Percentiles rank a stretch among this genome's conserved stretches.
phyloP scores from a whole-genome alignment of 1,140 invertebrate genomes.

The Meloidogyne exigua region DNA sequence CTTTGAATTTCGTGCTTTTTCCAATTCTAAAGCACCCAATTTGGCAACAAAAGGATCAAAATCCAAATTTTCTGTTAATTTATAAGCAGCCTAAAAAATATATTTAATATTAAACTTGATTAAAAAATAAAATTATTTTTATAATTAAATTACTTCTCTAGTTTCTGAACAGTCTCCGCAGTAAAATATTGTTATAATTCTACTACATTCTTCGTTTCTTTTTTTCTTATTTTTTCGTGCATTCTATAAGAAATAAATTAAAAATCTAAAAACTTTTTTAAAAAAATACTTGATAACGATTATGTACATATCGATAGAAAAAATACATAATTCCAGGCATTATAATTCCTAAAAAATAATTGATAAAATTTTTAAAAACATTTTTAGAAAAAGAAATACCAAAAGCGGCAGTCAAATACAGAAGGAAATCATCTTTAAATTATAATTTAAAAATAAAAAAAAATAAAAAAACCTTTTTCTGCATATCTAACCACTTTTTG shows the following conservation, averaged over 20 bases:
- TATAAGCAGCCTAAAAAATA: constrained; percentile 25
- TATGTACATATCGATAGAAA: constrained; percentile 34
- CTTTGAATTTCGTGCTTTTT: constrained; percentile 28
- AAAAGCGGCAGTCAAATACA: constrained; percentile 35
- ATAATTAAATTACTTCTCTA: constrained; percentile 10
- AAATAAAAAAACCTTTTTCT: constrained; percentile 21
- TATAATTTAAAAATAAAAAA: constrained; percentile 10
- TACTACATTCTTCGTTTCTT: neutral
- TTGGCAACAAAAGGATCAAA: constrained; percentile 39
- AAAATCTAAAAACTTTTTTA: neutral
- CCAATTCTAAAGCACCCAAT: constrained; percentile 25
- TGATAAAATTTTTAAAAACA: neutral
- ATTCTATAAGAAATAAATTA: constrained; percentile 6
- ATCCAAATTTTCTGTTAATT: constrained; percentile 31
- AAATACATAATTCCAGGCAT: constrained; percentile 45
- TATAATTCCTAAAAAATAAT: constrained; percentile 31
- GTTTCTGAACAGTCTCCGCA: neutral
- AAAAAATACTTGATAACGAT: neutral
- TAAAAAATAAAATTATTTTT: too few species aligned
- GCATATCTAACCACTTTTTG: constrained; percentile 38
- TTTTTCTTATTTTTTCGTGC: constrained; percentile 16
- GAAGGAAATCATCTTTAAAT: constrained; percentile 31
- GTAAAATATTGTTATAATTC: constrained; percentile 24
- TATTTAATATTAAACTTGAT: too few species aligned
- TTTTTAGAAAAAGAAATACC: constrained; percentile 16